Conservation (phyloP, 2,888 invertebrate genomes). For the Bombylius major region DNA sequence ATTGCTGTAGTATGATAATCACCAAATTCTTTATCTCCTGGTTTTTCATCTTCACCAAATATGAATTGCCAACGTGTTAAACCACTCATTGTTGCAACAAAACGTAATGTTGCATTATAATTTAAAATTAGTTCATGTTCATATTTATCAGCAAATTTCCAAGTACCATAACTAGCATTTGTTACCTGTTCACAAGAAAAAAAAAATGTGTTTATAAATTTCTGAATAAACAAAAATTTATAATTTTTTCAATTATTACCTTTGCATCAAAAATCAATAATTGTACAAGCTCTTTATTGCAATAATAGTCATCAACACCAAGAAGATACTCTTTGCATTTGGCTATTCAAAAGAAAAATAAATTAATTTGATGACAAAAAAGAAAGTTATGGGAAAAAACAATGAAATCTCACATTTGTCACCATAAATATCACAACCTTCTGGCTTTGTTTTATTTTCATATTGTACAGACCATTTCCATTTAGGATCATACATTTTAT, state of each 20-base stretch:
- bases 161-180: slow-evolving; percentile 44
- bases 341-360: slow-evolving; percentile 31
- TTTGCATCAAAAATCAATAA: slow-evolving; percentile 80
- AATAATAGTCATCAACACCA: slow-evolving; percentile 62
- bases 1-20: slow-evolving; percentile 63
- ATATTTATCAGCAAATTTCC: slow-evolving; percentile 40
- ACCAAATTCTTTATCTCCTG: slow-evolving; percentile 52
- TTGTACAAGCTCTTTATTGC: slow-evolving; percentile 73
- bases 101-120: slow-evolving; percentile 65
- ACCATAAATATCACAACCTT: slow-evolving; percentile 22
- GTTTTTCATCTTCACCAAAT: slow-evolving; percentile 43
- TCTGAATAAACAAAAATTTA: slow-evolving; percentile 18
- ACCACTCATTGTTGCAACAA: slow-evolving; percentile 81
- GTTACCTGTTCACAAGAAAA: slow-evolving; percentile 29
- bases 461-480: slow-evolving; percentile 56
- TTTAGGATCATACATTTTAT: slow-evolving; percentile 44
- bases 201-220: not conserved
- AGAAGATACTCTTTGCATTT: slow-evolving; percentile 52
- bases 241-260: slow-evolving; percentile 34
- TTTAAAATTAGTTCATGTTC: slow-evolving; percentile 45
- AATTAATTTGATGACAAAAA: not conserved
- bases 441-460: slow-evolving; percentile 22
- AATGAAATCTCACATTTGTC: slow-evolving; percentile 9
- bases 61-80: slow-evolving; percentile 77
- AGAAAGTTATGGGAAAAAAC: not conserved